Base-by-base conservation (phyloP, 2,888 invertebrate species). In the Xestia ashworthii region DNA sequence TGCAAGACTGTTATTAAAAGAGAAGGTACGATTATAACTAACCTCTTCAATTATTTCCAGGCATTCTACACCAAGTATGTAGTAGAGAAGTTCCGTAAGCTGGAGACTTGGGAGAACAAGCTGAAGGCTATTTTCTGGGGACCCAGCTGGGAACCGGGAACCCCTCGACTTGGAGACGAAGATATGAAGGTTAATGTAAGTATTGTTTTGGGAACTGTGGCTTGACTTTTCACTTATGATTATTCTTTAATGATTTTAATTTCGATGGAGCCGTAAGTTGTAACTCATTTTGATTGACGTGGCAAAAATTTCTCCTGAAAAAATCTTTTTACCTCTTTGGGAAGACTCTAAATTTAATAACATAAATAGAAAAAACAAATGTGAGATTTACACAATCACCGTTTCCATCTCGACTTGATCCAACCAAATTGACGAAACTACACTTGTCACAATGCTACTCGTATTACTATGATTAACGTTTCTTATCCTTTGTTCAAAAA, bases 71-170 rank as follows among this genome's bases (percentile, higher is more conserved):
- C 97, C 0, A 95, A 95, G 73, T 97, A 98, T 90, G 98, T 98
- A 58, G 92, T 98, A 2, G 95, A 97, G 71, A 98, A 97, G 90
- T 97, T 98, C 91, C 95, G 96, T 67, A 92, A 94, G 1, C 97
- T 98, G 94, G 91, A 96, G 22, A 97, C 95, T 0, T 97, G 97
- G 95, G 94, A 92, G 0, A 96, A 98, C 90, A 98, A 98, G 92
- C 87, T 99, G 32, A 97, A 97, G 12, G 98, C 98, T 0, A 91
- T 98, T 1, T 97, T 98, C 92, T 98, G 98, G 95, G 99, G 99
- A 0, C 99, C 99, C 0, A 99, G 99, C 88, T 99, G 99, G 99
- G 96, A 97, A 85, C 98, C 99, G 0, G 99, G 99, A 0, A 97
- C 97, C 71, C 97, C 98, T 0, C 95, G 99, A 84, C 97, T 98